These are phyloP conservation scores for Eudasyphora cyanicolor DNA, from an alignment of 2,888 invertebrate species.

Conservation along the genomic window DNA sequence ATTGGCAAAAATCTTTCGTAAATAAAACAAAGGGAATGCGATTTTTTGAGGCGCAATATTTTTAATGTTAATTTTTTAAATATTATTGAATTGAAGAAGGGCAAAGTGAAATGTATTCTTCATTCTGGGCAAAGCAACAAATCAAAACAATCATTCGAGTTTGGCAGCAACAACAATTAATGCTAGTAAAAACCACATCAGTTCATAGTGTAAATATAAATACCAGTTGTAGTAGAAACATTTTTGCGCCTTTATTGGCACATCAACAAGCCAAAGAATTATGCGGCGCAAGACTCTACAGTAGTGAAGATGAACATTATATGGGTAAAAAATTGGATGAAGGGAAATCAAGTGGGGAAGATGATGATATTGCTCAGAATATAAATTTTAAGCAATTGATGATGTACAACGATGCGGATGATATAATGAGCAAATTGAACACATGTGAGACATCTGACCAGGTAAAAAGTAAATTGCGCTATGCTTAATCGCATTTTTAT, in stretches of 20 bases:
- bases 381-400: conserved; percentile 54
- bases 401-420: conserved; percentile 54
- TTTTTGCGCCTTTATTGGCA: neutral
- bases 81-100: conserved; percentile 29
- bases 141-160: conserved; percentile 67
- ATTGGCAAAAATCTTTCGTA: no score
- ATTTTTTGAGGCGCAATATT: conserved; percentile 30
- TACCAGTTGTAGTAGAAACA: neutral
- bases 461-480: conserved; percentile 61
- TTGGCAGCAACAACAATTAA: conserved; percentile 66
- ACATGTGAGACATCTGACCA: conserved; percentile 30
- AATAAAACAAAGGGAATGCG: conserved; percentile 42
- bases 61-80: neutral
- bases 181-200: neutral
- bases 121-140: conserved; percentile 66
- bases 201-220: conserved; percentile 47
- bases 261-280: neutral
- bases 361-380: conserved; percentile 29
- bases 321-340: neutral
- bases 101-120: conserved; percentile 68
- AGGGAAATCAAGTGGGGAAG: no score
- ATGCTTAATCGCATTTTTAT: conserved; percentile 49
- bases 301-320: neutral
- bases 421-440: conserved; percentile 55
- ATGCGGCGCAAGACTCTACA: neutral